Base-by-base conservation (phyloP, 1,140 invertebrate species). In the Drosophila suzukii region DNA sequence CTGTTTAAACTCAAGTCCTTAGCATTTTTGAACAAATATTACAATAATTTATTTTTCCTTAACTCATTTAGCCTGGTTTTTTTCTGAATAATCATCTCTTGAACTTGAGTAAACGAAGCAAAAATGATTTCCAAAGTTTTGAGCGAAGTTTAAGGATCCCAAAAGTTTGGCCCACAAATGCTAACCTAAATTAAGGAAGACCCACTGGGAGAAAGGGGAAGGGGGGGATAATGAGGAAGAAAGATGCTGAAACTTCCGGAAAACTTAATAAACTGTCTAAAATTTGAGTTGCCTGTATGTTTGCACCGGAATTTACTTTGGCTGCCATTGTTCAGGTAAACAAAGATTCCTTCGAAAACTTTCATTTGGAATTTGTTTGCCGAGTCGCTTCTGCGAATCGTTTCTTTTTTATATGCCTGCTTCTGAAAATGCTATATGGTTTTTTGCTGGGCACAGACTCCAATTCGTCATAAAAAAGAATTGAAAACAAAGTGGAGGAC, bases 241-340 rank as follows among this genome's bases (percentile, higher is more conserved):
- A 13, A 32, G 36, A 32, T 13, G 4, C n/a, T 1, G 20, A 38
- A 27, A 27, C 38, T 71, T 46, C 11, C 17, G 4, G 63, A 4
- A 70, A 71, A 41, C 67, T 56, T 70, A 70, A 71, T 70, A 71
- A 68, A 70, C 67, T 71, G 67, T 70, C 43, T 70, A 49, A 71
- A 70, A 57, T 71, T 71, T 71, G 67, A 56, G 63, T 39, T 66
- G 56, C 13, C 50, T 47, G 41, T 55, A 65, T 56, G 43, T 70
- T 41, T 57, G 63, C 17, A 7, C 12, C 46, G 20, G 47, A 66
- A 54, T 68, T 68, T 68, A 24, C 65, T 66, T 54, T 46, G 65
- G 60, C 61, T 68, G 66, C 65, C 65, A 53, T 68, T 68, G 60
- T 68, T 60, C 61, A 68, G 61, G 65, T 68, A 68, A 68, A 68